A percentile compares a stretch with the other conserved stretches of the same genome.
Evolutionary conservation across 2,797 vertebrate species (phyloP).

Genomic region (Darevskia nairensis): DNA sequence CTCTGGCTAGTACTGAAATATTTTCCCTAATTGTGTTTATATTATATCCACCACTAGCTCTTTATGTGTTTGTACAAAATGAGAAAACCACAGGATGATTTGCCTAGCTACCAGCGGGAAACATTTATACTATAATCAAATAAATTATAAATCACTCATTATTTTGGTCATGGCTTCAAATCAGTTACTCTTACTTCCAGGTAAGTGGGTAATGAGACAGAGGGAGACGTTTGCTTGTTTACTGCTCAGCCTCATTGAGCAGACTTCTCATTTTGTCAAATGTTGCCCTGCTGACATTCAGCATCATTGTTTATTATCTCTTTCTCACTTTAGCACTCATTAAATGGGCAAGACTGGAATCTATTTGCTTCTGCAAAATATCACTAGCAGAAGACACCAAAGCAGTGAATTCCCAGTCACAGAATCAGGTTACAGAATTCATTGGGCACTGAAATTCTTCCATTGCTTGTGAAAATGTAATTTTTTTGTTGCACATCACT

Average conservation of each 20-base stretch:
- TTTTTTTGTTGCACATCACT: too few species aligned
- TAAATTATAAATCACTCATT: neutral
- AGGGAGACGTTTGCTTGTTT: conserved; percentile 3
- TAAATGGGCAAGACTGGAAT: conserved; percentile 18
- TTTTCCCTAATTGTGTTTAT: conserved; percentile 18
- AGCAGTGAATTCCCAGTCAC: neutral
- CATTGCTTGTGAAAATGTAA: neutral
- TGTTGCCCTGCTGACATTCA: conserved; percentile 21
- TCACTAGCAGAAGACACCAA: neutral
- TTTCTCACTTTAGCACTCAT: conserved; percentile 29
- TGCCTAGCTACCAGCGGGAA: neutral
- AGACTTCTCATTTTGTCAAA: conserved; percentile 7
- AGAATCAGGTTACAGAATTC: neutral
- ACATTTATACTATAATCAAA: neutral
- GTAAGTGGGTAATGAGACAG: neutral
- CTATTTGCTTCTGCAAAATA: neutral
- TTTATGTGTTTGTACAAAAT: neutral
- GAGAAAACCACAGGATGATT: conserved; percentile 4
- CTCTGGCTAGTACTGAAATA: neutral
- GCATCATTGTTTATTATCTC: neutral
- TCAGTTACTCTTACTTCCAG: neutral
- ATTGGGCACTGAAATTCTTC: neutral
- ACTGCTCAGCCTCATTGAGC: neutral
- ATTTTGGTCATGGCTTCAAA: neutral
- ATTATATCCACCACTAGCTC: neutral